Conservation (phyloP, 2,888 invertebrate genomes). For the Lamproptera curius region DNA sequence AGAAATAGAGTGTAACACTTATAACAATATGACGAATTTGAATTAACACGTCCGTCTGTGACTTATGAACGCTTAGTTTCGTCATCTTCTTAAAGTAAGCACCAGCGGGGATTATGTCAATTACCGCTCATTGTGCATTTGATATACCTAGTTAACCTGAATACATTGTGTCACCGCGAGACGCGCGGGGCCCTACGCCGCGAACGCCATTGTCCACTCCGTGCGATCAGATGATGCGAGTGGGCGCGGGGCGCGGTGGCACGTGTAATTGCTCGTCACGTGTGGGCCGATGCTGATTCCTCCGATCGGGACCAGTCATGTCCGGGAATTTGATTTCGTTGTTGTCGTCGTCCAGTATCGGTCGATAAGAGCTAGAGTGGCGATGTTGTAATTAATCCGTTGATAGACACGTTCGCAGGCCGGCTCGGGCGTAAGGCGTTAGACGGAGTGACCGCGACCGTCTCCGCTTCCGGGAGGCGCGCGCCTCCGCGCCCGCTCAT, state of each 20-base stretch:
- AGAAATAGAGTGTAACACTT: too few relatives aligned
- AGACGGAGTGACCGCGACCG: conserved; percentile 16
- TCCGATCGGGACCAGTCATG: too few relatives aligned
- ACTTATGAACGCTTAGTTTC: not conserved
- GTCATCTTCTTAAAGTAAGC: conserved; percentile 9
- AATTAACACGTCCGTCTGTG: not conserved
- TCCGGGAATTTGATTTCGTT: too few relatives aligned
- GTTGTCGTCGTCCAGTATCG: too few relatives aligned
- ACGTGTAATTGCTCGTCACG: too few relatives aligned
- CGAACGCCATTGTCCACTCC: not conserved
- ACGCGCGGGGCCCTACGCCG: not conserved
- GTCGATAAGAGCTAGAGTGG: too few relatives aligned
- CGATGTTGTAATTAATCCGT: conserved; percentile 2
- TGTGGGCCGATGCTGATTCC: too few relatives aligned
- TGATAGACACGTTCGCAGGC: not conserved
- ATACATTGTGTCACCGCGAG: conserved; percentile 1
- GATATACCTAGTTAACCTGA: conserved; percentile 16
- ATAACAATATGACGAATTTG: too few relatives aligned
- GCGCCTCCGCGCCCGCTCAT: conserved; percentile 20
- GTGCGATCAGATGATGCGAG: not conserved
- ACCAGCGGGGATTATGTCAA: conserved; percentile 14
- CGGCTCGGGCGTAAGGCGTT: not conserved
- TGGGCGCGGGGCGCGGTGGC: not conserved
- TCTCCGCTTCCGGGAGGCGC: conserved; percentile 47
- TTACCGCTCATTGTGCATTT: conserved; percentile 18